These are phyloP conservation scores for Clarias laeviceps DNA, from an alignment of 2,797 vertebrate genomes.

Conservation along the genomic window DNA sequence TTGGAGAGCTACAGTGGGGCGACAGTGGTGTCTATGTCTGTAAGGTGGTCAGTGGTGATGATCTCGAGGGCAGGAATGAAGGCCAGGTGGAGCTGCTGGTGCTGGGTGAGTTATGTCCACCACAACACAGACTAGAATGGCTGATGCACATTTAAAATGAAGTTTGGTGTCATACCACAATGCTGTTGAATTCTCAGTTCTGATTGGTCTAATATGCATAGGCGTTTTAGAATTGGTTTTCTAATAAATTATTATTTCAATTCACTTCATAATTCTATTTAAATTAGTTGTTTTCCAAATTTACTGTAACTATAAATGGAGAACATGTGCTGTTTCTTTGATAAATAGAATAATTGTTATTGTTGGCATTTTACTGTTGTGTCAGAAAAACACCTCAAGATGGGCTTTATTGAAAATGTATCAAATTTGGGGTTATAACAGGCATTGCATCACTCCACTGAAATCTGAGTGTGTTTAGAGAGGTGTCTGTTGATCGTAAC, in stretches of 20 bases:
- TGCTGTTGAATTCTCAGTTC: background rate
- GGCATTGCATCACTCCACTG: background rate
- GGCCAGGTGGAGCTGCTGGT: constrained; percentile 90
- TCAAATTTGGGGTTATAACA: background rate
- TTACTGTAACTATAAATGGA: background rate
- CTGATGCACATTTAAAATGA: background rate
- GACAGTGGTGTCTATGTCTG: constrained; percentile 97
- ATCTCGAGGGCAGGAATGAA: constrained; percentile 92
- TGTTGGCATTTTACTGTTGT: background rate
- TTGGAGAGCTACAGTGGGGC: constrained; percentile 93
- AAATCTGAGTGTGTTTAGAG: too few relatives aligned
- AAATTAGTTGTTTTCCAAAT: background rate
- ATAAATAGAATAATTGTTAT: background rate
- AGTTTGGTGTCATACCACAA: background rate
- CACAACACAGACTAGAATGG: background rate
- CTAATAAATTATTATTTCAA: too few relatives aligned
- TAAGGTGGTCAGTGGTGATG: constrained; percentile 87
- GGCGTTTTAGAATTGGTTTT: background rate
- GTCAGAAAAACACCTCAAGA: background rate
- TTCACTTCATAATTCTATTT: background rate
- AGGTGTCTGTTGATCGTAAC: background rate
- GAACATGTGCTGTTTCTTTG: background rate
- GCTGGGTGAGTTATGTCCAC: constrained; percentile 78
- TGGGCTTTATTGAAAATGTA: background rate
- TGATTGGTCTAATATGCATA: background rate